phyloP scores from a whole-genome alignment of 1,140 invertebrate species.

The Chymomyza costata region DNA sequence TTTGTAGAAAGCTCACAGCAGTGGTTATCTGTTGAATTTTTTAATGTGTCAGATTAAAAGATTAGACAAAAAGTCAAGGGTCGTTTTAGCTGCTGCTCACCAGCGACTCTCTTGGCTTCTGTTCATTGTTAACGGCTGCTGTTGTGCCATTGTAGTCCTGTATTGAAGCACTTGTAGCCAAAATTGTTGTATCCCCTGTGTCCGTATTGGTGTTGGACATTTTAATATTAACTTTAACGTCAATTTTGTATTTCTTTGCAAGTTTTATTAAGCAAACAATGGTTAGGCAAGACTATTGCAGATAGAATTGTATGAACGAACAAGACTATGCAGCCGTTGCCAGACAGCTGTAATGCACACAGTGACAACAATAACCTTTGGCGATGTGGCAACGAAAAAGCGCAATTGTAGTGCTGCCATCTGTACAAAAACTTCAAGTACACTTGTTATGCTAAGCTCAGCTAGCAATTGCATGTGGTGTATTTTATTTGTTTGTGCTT shows the following conservation, averaged over 20 bases:
- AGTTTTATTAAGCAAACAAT: no score
- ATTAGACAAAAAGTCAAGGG: slow-evolving; percentile 35
- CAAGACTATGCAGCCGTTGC: no score
- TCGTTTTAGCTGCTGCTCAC: slow-evolving; percentile 32
- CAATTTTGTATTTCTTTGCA: slow-evolving; percentile 56
- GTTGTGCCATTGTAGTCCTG: slow-evolving; percentile 22
- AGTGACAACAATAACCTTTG: no score
- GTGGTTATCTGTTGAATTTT: slow-evolving; percentile 82
- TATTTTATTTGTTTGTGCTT: no score
- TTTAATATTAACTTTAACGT: slow-evolving; percentile 58
- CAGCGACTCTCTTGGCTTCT: slow-evolving; percentile 62
- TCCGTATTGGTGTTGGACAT: slow-evolving; percentile 68
- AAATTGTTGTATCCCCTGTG: slow-evolving; percentile 64
- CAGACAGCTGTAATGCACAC: no score
- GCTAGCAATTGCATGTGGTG: no score
- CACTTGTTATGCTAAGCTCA: no score
- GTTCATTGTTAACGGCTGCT: slow-evolving; percentile 19
- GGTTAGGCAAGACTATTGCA: no score
- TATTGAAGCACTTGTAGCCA: slow-evolving; percentile 34
- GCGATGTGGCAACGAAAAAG: no score
- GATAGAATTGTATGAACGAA: no score
- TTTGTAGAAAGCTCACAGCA: slow-evolving; percentile 90
- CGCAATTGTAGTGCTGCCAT: no score
- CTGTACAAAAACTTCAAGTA: no score
- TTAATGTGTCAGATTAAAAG: slow-evolving; percentile 24